Conservation (phyloP, 2,797 vertebrate genomes). For the Glyptemys insculpta region DNA sequence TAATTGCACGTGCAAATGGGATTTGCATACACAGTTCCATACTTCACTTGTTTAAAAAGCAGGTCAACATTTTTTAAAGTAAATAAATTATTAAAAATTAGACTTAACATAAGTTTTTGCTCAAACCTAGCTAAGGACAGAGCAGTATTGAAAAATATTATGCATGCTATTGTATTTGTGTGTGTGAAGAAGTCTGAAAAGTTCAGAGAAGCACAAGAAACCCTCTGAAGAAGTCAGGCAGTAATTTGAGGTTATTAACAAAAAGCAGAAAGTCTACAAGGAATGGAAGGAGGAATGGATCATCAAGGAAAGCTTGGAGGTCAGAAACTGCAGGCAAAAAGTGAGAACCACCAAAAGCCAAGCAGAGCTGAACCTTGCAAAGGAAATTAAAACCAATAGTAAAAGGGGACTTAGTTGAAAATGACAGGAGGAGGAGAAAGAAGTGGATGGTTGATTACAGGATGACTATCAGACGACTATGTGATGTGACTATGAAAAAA, state of each 20-base stretch:
- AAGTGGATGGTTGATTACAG: no score
- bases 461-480: background rate
- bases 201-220: background rate
- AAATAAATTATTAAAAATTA: background rate
- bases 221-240: background rate
- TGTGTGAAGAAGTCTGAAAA: background rate
- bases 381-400: no score
- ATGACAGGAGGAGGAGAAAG: no score
- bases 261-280: background rate
- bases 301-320: background rate
- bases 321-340: background rate
- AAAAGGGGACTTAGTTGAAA: no score
- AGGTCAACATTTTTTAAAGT: background rate
- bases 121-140: background rate
- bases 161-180: background rate
- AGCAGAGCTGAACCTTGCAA: no score
- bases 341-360: background rate
- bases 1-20: background rate
- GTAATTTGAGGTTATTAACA: background rate
- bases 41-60: background rate
- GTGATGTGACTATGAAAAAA: background rate
- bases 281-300: background rate
- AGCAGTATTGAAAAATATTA: background rate
- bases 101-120: fast-evolving
- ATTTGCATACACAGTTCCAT: fast-evolving